phyloP scores from a whole-genome alignment of 1,140 invertebrate species.

The Pseudoatta argentina region DNA sequence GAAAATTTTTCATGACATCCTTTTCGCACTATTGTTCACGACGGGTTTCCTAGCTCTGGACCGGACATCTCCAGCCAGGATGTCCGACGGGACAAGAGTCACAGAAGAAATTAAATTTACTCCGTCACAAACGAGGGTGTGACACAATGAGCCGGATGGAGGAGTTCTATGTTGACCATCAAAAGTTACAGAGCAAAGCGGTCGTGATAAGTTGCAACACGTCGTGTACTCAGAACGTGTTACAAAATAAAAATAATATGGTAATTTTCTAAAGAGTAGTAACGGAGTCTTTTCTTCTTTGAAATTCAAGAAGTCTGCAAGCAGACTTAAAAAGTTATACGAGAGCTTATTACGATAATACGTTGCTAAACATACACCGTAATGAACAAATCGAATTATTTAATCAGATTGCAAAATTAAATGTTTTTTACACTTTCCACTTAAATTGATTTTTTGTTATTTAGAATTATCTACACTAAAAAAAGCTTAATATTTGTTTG shows the following conservation, averaged over 20 bases:
- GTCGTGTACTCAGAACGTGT: neutral
- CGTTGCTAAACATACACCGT: neutral
- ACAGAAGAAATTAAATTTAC: conserved; percentile 77
- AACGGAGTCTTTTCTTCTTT: neutral
- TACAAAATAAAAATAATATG: conserved; percentile 5
- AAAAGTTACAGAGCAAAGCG: conserved; percentile 24
- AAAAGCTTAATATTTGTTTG: too few relatives aligned
- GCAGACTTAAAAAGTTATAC: neutral
- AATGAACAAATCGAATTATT: neutral
- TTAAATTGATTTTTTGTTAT: neutral
- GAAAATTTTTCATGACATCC: conserved; percentile 36
- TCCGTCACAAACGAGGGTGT: conserved; percentile 52
- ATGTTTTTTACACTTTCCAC: neutral
- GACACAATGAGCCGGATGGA: conserved; percentile 73
- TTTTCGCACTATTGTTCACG: conserved; percentile 32
- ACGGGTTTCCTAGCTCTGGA: conserved; percentile 1
- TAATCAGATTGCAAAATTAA: neutral
- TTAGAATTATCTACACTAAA: neutral
- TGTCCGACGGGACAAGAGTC: conserved; percentile 34
- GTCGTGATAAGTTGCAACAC: conserved; percentile 11
- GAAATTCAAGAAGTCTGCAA: neutral
- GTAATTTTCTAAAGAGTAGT: neutral
- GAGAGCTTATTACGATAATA: neutral
- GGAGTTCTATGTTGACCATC: conserved; percentile 61
- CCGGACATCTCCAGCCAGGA: conserved; percentile 51